Percentiles rank a stretch among this genome's conserved stretches.
phyloP scores from a whole-genome alignment of 2,113 vertebrate species.

The Amblyopsis rosae region DNA sequence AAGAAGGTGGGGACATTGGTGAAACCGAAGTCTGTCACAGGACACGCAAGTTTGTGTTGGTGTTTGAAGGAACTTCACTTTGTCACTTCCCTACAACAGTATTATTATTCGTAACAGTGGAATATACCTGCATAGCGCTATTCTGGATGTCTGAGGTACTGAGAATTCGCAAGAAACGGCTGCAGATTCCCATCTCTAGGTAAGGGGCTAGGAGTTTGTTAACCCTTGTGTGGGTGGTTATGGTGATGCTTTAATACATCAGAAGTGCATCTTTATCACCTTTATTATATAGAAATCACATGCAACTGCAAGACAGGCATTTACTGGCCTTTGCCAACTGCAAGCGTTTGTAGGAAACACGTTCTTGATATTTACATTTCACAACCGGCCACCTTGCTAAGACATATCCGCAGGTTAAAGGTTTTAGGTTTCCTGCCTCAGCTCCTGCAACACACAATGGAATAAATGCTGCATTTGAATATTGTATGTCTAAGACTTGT shows the following conservation, averaged over 20 bases:
- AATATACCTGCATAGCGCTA: conserved; percentile 38
- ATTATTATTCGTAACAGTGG: conserved; percentile 28
- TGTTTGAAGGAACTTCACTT: conserved; percentile 62
- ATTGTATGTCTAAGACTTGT: too few relatives aligned
- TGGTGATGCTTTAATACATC: not conserved
- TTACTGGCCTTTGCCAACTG: too few relatives aligned
- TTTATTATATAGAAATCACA: not conserved
- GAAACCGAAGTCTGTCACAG: conserved; percentile 71
- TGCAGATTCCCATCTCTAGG: conserved; percentile 77
- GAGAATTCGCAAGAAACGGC: conserved; percentile 74
- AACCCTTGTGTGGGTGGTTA: not conserved
- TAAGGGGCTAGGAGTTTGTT: conserved; percentile 44
- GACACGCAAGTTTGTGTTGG: conserved; percentile 68
- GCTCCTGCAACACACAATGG: too few relatives aligned
- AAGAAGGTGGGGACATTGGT: conserved; percentile 69
- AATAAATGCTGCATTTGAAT: too few relatives aligned
- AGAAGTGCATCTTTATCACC: not conserved
- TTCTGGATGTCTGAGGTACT: conserved; percentile 74
- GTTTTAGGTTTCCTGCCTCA: too few relatives aligned
- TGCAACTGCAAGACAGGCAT: not conserved
- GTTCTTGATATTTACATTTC: too few relatives aligned
- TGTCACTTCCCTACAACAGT: conserved; percentile 23
- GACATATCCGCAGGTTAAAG: too few relatives aligned
- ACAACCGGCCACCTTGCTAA: too few relatives aligned
- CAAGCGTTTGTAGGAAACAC: too few relatives aligned